phyloP scores from a whole-genome alignment of 2,113 vertebrate genomes.

The Xyliphius kryptos region DNA sequence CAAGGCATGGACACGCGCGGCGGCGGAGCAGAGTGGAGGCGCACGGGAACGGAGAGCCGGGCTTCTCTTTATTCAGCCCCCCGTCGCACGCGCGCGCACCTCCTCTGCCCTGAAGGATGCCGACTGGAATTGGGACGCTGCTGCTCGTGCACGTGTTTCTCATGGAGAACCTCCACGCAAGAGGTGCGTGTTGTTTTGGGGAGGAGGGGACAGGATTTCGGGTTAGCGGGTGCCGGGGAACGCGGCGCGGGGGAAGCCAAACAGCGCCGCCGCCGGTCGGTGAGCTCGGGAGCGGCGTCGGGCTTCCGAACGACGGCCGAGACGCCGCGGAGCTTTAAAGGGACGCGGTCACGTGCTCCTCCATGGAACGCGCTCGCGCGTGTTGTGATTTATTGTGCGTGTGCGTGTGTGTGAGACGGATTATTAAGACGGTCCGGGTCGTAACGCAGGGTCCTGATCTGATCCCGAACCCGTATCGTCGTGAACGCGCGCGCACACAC shows the following conservation, averaged over 20 bases:
- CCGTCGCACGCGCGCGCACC: constrained; percentile 41
- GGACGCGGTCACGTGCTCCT: too few species aligned
- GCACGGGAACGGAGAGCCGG: constrained; percentile 33
- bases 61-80: constrained; percentile 16
- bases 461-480: too few species aligned
- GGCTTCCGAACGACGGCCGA: too few species aligned
- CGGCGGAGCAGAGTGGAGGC: constrained; percentile 24
- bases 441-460: too few species aligned
- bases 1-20: constrained; percentile 36
- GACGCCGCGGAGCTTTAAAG: too few species aligned
- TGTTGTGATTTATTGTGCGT: too few species aligned
- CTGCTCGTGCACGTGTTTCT: constrained; percentile 63
- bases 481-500: too few species aligned
- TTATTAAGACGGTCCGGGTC: too few species aligned
- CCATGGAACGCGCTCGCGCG: too few species aligned
- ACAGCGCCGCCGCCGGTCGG: neutral
- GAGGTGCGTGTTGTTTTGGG: constrained; percentile 50
- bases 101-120: constrained; percentile 60
- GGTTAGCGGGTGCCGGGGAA: neutral
- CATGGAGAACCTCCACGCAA: constrained; percentile 52
- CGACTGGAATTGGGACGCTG: constrained; percentile 61
- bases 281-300: too few species aligned
- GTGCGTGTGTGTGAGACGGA: too few species aligned
- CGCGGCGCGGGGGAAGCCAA: neutral
- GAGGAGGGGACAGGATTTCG: neutral